Evolutionary conservation across 2,797 vertebrate genomes (phyloP).

Genomic region (Carapus acus): DNA sequence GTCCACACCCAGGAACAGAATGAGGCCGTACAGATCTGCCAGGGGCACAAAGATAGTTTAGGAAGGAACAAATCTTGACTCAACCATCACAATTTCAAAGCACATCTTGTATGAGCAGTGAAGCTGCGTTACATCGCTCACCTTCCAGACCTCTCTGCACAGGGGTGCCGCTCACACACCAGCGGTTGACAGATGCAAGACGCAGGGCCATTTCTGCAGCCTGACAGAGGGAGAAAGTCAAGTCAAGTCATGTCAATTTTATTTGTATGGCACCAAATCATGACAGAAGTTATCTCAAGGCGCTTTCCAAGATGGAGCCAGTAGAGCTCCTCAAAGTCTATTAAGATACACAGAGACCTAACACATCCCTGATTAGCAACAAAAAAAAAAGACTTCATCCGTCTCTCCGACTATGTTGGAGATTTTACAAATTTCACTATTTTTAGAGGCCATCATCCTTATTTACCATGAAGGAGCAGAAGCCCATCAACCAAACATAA

Average conservation of each 20-base stretch:
- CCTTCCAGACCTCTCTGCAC: constrained; percentile 97
- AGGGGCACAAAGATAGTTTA: constrained; percentile 5
- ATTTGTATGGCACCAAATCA: background rate
- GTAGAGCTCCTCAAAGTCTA: too few species aligned
- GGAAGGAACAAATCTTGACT: background rate
- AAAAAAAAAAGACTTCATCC: too few species aligned
- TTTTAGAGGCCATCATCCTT: too few species aligned
- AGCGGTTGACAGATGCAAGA: constrained; percentile 90
- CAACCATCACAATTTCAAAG: background rate
- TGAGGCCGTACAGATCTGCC: constrained; percentile 90
- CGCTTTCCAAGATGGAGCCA: too few species aligned
- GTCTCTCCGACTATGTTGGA: too few species aligned
- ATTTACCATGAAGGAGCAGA: too few species aligned
- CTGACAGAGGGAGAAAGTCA: constrained; percentile 54
- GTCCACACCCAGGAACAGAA: constrained; percentile 95
- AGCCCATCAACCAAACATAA: too few species aligned
- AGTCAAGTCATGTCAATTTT: background rate
- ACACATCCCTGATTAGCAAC: too few species aligned
- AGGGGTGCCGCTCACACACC: constrained; percentile 97
- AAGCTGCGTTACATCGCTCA: constrained; percentile 47
- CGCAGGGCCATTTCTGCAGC: constrained; percentile 98
- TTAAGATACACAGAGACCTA: too few species aligned
- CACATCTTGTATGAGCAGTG: too few species aligned
- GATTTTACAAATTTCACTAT: too few species aligned
- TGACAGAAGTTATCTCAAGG: too few species aligned